A percentile compares a stretch with the other conserved stretches of the same genome.
Evolutionary conservation across 1,140 invertebrate species (phyloP).

Genomic region (Coptotermes formosanus): DNA sequence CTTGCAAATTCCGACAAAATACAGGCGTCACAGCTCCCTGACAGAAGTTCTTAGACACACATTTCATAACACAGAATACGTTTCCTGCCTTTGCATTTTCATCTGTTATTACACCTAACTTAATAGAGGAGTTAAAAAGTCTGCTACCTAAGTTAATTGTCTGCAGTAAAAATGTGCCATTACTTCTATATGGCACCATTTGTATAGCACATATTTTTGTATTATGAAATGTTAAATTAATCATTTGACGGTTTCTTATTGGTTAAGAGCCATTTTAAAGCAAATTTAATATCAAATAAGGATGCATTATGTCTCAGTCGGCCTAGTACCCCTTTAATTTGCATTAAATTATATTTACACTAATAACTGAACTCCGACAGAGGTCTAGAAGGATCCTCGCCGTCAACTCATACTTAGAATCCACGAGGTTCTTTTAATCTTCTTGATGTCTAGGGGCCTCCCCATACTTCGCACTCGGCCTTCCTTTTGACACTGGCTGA

Average conservation of each 20-base stretch:
- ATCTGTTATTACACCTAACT: background rate
- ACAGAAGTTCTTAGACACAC: no score
- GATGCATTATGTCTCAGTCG: background rate
- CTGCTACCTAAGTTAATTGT: no score
- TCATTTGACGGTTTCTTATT: background rate
- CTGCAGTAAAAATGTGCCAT: no score
- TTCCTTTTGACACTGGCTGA: no score
- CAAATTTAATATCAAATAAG: background rate
- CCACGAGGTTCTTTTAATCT: no score
- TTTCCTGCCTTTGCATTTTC: background rate
- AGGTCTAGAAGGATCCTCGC: no score
- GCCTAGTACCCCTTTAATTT: background rate
- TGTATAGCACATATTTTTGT: background rate
- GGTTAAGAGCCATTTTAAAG: background rate
- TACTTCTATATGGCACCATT: background rate
- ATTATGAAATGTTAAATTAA: background rate
- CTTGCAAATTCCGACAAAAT: no score
- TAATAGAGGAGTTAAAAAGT: no score
- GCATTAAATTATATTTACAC: background rate
- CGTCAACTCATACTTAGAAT: no score
- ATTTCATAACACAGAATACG: background rate
- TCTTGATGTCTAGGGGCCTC: no score
- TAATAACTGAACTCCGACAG: background rate
- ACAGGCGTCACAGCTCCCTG: no score
- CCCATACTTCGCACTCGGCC: no score